Base-by-base conservation (phyloP, 2,113 vertebrate genomes). In the Bufo bufo region DNA sequence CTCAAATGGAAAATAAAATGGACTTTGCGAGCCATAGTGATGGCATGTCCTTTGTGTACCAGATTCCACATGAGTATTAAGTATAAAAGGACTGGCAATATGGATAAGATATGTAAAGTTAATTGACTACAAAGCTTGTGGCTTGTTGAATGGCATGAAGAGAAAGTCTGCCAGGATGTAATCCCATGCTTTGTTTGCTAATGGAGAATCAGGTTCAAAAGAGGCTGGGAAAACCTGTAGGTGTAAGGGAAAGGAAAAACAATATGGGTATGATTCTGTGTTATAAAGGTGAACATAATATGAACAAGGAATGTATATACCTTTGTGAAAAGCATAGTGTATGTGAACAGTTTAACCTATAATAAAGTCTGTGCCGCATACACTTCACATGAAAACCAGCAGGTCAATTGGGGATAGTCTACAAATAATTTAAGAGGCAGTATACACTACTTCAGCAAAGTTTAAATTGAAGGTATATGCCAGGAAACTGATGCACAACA, bases 211-310 rank as follows among this genome's bases (percentile, higher is more conserved):
- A 63, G 80, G 86, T 87, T 87, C 79, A 86, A 52, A 50, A 86
- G 59, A 83, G 86, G 71, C 80, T 88, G 82, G 82, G 87, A 84
- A 89, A 89, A 78, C 74, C 69, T 77, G 87, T 83, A 88, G 87
- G 87, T 88, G 71, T 82, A 82, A 45, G 47, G 8, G 58, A 66
- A 10, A 33, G 43, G 45, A 66, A 84, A 88, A 82, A 82, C 4
- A 84, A 88, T 84, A 84, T 65, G 85, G 77, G 85, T 56, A 69
- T 23, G 54, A 23, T 43, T 78, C 75, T 33, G 9, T n/a, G 2
- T 13, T 77, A 52, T 77, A 12, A 23, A 69, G 23, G 66, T 14
- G 72, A 75, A 75, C 17, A 50, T 50, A 20, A 50, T 50, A 49
- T 75, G 0, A 75, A 50, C 49, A 75, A 47, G 47, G 72, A 75